Evolutionary conservation across 2,797 vertebrate genomes (phyloP).

Genomic region (Danio choprae): DNA sequence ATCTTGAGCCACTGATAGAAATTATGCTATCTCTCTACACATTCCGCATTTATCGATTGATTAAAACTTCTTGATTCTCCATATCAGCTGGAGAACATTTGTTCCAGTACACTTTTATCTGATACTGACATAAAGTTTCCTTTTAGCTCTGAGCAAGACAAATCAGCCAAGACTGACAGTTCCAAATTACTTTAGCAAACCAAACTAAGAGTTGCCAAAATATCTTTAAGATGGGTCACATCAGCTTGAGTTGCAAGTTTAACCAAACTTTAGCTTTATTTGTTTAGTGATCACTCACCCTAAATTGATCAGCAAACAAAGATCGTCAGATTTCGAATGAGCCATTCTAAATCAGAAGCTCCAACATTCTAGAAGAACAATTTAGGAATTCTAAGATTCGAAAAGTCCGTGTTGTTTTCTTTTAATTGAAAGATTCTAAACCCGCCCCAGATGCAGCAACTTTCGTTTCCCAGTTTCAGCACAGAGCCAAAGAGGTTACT

Average conservation of each 20-base stretch:
- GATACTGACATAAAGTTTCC: background rate
- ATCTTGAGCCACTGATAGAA: background rate
- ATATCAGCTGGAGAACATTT: background rate
- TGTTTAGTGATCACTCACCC: background rate
- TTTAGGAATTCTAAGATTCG: background rate
- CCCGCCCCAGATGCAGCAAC: background rate
- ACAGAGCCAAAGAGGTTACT: background rate
- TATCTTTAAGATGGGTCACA: background rate
- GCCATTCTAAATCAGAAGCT: background rate
- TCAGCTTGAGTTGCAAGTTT: background rate
- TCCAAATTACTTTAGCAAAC: background rate
- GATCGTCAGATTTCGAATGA: background rate
- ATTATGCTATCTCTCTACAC: background rate
- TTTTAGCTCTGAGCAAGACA: background rate
- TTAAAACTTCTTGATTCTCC: background rate
- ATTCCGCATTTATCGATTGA: background rate
- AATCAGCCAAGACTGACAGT: constrained; percentile 23
- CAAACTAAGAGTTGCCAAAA: background rate
- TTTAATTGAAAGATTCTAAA: background rate
- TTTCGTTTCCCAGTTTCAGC: background rate
- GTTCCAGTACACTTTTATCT: background rate
- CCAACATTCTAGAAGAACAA: background rate
- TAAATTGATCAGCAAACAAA: background rate
- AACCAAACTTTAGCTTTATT: background rate
- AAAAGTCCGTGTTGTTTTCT: background rate